Percentiles rank a stretch among this genome's conserved stretches.
phyloP scores from a whole-genome alignment of 2,113 vertebrate species.

The Gadus chalcogrammus region DNA sequence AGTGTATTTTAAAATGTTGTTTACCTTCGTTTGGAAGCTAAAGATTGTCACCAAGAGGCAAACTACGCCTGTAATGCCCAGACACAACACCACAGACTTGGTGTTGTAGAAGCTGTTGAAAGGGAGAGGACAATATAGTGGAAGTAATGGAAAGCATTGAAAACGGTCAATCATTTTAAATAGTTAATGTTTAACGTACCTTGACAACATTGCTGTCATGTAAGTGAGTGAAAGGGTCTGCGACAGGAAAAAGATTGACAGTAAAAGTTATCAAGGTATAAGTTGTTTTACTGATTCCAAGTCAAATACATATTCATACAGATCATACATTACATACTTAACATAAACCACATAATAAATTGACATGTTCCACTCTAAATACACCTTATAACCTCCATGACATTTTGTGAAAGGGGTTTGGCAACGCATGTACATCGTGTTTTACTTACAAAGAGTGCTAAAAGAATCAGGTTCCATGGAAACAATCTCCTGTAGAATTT shows the following conservation, averaged over 20 bases:
- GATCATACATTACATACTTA: neutral
- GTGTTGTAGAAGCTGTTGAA: constrained; percentile 86
- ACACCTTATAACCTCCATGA: neutral
- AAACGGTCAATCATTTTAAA: neutral
- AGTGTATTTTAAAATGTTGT: constrained; percentile 14
- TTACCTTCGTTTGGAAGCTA: constrained; percentile 94
- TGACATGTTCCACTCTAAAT: neutral
- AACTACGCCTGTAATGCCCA: constrained; percentile 87
- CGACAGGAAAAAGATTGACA: constrained; percentile 27
- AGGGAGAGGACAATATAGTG: neutral
- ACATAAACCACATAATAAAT: neutral
- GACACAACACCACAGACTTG: constrained; percentile 87
- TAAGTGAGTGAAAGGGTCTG: constrained; percentile 94
- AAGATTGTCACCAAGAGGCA: constrained; percentile 86
- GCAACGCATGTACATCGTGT: neutral
- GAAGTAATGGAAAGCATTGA: neutral
- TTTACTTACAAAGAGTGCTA: constrained; percentile 87
- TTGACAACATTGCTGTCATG: constrained; percentile 91
- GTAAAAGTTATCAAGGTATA: neutral
- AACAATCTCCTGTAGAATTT: constrained; percentile 81
- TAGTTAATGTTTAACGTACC: constrained; percentile 60
- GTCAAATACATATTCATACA: neutral
- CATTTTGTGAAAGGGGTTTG: neutral
- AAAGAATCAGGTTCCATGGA: constrained; percentile 92
- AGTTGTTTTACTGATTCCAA: neutral